Evolutionary conservation across 1,140 invertebrate species (phyloP), one percentile per base, ranked within the genome.

Genomic region (Cotesia chilonis): DNA sequence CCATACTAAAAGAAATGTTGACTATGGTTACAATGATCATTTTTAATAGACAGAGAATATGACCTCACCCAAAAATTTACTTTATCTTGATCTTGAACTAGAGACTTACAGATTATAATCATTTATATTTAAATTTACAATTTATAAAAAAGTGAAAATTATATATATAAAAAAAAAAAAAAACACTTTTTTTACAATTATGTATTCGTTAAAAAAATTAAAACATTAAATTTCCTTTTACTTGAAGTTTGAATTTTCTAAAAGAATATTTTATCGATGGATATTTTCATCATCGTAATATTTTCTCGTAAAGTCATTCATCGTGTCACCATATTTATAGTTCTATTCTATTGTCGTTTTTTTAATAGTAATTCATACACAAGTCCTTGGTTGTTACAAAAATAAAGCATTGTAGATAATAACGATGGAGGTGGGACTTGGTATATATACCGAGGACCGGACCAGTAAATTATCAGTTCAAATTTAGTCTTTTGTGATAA

Each of bases 11-110:
- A 59, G 20, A 59, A 59, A 10, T 59, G 57, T 59, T 59, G 57
- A 20, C 57, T 59, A 35, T 59, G 57, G 20, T 59, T 9, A 28
- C 75, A 74, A 78, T 75, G 75, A 77, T 74, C 77, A 41, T 76
- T 77, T 75, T 74, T 64, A 72, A 41, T 74, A 74, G 72, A 54
- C 70, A 47, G 41, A 47, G 3, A 67, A 75, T 75, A 74, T 77
- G 77, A 78, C 77, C 79, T 81, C 77, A 70, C 74, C 73, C 74
- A 78, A 81, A 79, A 79, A 70, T 74, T 75, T 78, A 76, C 5
- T 67, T 65, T 67, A 73, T 60, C 78, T 74, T 77, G 76, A 75
- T 71, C 72, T 73, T 77, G 76, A 28, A 28, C 28, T 28, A 28
- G 28, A 3, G 28, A 28, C 17, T 17, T 17, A 17, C 28, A 28